Base-by-base conservation (phyloP, 2,888 invertebrate species). In the Ormyrus thymus region DNA sequence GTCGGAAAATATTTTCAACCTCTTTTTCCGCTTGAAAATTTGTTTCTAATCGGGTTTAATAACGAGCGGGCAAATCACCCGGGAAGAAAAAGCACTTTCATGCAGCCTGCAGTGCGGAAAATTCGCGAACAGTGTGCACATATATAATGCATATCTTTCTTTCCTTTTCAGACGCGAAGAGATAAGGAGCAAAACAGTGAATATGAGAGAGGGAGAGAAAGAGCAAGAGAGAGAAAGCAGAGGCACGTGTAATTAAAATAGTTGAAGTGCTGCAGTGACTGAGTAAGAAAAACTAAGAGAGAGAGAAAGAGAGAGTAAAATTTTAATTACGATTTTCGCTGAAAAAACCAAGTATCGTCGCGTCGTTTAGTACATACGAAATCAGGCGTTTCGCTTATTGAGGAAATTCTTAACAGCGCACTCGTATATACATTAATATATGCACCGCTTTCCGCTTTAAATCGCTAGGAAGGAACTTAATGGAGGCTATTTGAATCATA, bases 291-390 rank as follows among this genome's bases (percentile, higher is more conserved):
- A 62, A 72, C 13, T 62, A 62, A 58, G 58, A 74, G 74, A 58
- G 50, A 65, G 58, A 43, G 51, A 46, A 65, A 53, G 53, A 29
- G 6, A 56, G 48, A 48, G 29, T 43, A 50, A 58, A 50, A 65
- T 65, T 74, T 74, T 74, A 74, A 74, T 74, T 74, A 65, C 65
- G 74, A 74, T 74, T 74, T 72, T 55, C 11, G n/a, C 48, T 8
- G 29, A 46, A 74, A 65, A 65, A 65, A 74, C 15, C 45, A 50
- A 29, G 29, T 29, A 58, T 58, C 15, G 7, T 58, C 11, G 7
- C 6, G 11, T 58, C 29, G 8, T 58, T 13, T 15, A 6, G 45
- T 62, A 46, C 46, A 11, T n/a, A 10, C 46, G 46, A 7, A 11
- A n/a, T 46, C 13, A n/a, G n/a, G 46, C 46, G 46, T 48, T 29